Conservation (phyloP, 1,140 invertebrate species). For the Zophobas morio region DNA sequence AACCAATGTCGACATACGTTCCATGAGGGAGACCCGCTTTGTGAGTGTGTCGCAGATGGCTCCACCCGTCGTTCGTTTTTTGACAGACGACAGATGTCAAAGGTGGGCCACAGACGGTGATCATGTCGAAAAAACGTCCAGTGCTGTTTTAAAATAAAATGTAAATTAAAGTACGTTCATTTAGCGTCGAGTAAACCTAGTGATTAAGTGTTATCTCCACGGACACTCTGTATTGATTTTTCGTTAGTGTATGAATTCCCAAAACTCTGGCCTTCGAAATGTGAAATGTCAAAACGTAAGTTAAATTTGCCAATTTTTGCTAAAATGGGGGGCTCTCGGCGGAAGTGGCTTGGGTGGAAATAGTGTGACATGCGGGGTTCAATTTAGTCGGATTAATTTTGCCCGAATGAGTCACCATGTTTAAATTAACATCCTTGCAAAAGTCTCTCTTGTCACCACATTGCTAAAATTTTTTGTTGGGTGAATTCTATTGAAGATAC, state of each 20-base stretch:
- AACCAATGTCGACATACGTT: slow-evolving; percentile 7
- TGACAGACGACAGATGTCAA: slow-evolving; percentile 28
- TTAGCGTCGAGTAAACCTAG: background rate
- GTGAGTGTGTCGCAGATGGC: background rate
- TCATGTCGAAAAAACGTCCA: slow-evolving; percentile 10
- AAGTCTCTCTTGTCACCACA: slow-evolving; percentile 7
- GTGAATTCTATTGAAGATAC: no score
- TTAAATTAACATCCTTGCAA: slow-evolving; percentile 13
- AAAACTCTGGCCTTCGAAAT: slow-evolving; percentile 46
- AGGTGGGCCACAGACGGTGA: slow-evolving; percentile 8
- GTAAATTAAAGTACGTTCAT: background rate
- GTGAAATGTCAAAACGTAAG: slow-evolving; percentile 58
- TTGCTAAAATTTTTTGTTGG: no score
- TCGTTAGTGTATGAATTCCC: background rate
- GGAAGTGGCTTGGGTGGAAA: background rate
- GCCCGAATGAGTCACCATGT: slow-evolving; percentile 6
- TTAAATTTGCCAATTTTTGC: slow-evolving; percentile 41
- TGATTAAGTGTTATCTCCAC: background rate
- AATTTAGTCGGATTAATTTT: slow-evolving; percentile 23
- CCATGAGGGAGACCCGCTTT: background rate
- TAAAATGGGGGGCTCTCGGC: background rate
- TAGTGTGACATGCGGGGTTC: slow-evolving; percentile 3
- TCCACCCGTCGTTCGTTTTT: background rate
- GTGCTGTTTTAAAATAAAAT: slow-evolving; percentile 15
- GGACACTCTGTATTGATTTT: slow-evolving; percentile 21